Evolutionary conservation across 2,888 invertebrate species (phyloP).

Genomic region (Mongoloraphidia duomilia): DNA sequence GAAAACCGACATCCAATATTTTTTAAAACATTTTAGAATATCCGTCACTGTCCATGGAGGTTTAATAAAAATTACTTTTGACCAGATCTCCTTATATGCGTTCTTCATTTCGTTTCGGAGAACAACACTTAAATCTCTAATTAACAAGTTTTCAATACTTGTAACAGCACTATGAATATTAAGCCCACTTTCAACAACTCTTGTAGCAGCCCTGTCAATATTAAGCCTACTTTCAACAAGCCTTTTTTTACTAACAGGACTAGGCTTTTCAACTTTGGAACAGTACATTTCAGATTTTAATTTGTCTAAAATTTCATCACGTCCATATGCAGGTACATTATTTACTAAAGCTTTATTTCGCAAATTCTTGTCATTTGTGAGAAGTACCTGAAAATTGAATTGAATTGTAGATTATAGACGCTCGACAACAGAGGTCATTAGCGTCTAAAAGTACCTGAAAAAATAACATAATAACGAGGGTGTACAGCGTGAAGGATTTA

Average conservation of each 20-base stretch:
- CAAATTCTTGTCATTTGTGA: constrained; percentile 43
- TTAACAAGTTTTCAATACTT: not conserved
- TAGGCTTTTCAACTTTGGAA: not conserved
- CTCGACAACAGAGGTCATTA: no score
- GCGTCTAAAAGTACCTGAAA: constrained; percentile 30
- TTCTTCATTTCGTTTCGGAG: constrained; percentile 41
- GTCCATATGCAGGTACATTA: constrained; percentile 25
- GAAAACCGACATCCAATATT: constrained; percentile 47
- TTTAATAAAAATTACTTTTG: constrained; percentile 34
- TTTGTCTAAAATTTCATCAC: constrained; percentile 19
- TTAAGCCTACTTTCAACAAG: not conserved
- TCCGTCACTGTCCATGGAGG: constrained; percentile 41
- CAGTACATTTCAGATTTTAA: constrained; percentile 6
- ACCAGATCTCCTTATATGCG: constrained; percentile 39
- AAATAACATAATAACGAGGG: no score
- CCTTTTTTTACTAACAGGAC: not conserved
- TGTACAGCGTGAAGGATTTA: no score
- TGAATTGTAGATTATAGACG: not conserved
- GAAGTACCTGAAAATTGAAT: constrained; percentile 32
- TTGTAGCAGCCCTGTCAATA: not conserved
- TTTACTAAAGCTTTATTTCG: constrained; percentile 40
- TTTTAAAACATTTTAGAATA: constrained; percentile 37
- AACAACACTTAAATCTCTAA: constrained; percentile 11
- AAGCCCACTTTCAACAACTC: not conserved
- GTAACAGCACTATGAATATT: no score